phyloP scores from a whole-genome alignment of 2,888 invertebrate genomes.

The Caenorhabditis sp. region DNA sequence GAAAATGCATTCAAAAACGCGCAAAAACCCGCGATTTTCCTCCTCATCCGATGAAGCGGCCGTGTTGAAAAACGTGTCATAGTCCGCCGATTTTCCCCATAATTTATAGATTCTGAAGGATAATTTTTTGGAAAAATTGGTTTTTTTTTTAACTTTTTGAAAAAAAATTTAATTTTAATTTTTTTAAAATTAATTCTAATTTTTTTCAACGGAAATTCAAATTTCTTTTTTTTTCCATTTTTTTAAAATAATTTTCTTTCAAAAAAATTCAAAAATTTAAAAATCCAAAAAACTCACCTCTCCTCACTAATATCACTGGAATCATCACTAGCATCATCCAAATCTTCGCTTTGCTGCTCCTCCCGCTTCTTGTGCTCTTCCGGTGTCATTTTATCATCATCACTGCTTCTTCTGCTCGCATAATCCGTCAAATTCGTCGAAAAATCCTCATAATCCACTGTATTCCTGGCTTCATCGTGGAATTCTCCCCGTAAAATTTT shows the following conservation, averaged over 20 bases:
- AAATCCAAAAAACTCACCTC: constrained; percentile 41
- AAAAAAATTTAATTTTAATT: too few relatives aligned
- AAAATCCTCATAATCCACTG: constrained; percentile 57
- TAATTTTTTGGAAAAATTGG: too few relatives aligned
- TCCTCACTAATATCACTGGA: constrained; percentile 71
- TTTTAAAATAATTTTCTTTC: constrained; percentile 10
- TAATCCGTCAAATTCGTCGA: constrained; percentile 59
- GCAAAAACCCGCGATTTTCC: constrained; percentile 42
- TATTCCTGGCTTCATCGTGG: constrained; percentile 42
- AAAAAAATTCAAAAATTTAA: not conserved
- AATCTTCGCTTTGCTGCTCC: constrained; percentile 48
- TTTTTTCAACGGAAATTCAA: too few relatives aligned
- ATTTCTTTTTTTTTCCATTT: not conserved
- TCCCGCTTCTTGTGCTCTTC: constrained; percentile 46
- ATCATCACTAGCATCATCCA: constrained; percentile 42
- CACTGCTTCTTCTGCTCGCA: constrained; percentile 49
- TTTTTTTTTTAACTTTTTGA: too few relatives aligned
- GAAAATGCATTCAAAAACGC: not conserved
- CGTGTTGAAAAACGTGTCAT: constrained; percentile 60
- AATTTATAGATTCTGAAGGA: constrained; percentile 51
- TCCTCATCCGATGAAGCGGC: constrained; percentile 42
- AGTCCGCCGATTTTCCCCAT: constrained; percentile 53
- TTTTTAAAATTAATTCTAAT: too few relatives aligned
- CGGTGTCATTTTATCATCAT: constrained; percentile 51
- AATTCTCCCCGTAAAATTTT: constrained; percentile 51